phyloP scores from a whole-genome alignment of 2,113 vertebrate genomes.

The Nycticryphes semicollaris region DNA sequence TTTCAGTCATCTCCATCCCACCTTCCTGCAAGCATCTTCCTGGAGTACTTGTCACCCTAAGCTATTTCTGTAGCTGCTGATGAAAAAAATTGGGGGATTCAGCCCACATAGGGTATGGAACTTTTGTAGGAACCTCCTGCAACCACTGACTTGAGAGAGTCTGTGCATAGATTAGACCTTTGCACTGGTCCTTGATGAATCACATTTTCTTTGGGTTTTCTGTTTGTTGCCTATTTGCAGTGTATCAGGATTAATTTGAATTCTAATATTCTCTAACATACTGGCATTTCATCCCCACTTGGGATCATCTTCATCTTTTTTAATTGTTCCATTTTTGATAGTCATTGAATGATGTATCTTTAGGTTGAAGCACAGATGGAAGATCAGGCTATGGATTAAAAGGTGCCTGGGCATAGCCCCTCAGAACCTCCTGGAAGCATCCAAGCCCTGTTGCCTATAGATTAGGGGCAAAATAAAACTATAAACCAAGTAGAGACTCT shows the following conservation, averaged over 20 bases:
- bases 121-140: neutral
- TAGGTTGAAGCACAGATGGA: neutral
- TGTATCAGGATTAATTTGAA: neutral
- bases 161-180: neutral
- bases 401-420: neutral
- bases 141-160: neutral
- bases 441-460: neutral
- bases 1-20: neutral
- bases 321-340: neutral
- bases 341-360: neutral
- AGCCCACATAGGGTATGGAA: accelerated
- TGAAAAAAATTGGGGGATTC: neutral
- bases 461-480: neutral
- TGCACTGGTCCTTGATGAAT: neutral
- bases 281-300: neutral
- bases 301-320: neutral
- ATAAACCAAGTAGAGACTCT: neutral
- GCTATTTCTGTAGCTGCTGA: accelerated
- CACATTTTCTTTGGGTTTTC: accelerated
- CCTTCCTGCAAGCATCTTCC: neutral
- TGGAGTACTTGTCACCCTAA: neutral
- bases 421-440: neutral
- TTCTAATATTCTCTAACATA: neutral
- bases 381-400: neutral
- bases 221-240: neutral